These are phyloP conservation scores for Nicator chloris DNA, from an alignment of 2,113 vertebrate genomes.

Conservation along the genomic window DNA sequence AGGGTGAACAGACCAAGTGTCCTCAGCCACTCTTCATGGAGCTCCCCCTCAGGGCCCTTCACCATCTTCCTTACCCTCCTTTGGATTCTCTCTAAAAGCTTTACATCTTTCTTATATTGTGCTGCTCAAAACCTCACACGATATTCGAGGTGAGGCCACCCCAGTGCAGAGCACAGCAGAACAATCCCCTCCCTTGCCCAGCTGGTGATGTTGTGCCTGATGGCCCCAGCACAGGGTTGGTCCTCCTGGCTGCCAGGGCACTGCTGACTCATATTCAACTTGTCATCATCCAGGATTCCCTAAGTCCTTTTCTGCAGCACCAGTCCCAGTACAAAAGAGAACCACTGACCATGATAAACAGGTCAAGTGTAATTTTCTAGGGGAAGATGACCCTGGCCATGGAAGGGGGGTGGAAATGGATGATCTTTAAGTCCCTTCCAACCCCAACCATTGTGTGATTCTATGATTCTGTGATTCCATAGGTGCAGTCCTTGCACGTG, in stretches of 20 bases:
- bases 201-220: neutral
- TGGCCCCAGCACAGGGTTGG: neutral
- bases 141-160: neutral
- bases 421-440: neutral
- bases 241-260: accelerated
- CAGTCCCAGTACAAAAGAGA: neutral
- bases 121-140: neutral
- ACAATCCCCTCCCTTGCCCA: neutral
- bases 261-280: neutral
- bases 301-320: neutral
- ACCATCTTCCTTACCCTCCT: neutral
- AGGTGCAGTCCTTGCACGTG: neutral
- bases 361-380: neutral
- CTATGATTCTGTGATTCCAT: neutral
- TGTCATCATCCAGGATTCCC: neutral
- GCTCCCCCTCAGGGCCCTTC: neutral
- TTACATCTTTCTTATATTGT: neutral
- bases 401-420: neutral
- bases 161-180: neutral
- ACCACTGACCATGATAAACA: neutral
- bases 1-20: neutral
- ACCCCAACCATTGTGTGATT: neutral
- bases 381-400: neutral
- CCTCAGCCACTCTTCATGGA: neutral
- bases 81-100: neutral